Evolutionary conservation across 2,113 vertebrate species (phyloP).

Genomic region (Genyomyrus donnyi): DNA sequence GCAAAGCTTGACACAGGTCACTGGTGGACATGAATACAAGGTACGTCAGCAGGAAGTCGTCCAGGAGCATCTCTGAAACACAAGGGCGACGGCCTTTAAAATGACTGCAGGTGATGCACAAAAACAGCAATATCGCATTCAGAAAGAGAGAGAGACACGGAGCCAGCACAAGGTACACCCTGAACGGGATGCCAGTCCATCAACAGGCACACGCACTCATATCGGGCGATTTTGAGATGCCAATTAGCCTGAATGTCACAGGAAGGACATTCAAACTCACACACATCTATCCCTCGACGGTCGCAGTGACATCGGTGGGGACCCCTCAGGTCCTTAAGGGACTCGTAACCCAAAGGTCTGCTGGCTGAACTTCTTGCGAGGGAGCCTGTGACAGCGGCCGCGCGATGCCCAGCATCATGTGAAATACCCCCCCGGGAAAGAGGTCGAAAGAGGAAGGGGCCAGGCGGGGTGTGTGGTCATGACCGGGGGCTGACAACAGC

Average conservation of each 20-base stretch:
- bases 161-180: not conserved
- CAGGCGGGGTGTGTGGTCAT: not conserved
- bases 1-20: conserved; percentile 89
- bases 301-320: not conserved
- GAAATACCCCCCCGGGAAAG: not conserved
- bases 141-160: not conserved
- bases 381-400: not conserved
- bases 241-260: not conserved
- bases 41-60: conserved; percentile 94
- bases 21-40: conserved; percentile 93
- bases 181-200: not conserved
- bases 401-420: not conserved
- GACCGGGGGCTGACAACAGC: not conserved
- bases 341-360: not conserved
- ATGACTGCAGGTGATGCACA: not conserved
- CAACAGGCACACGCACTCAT: not conserved
- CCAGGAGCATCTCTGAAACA: conserved; percentile 80
- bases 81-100: conserved; percentile 23
- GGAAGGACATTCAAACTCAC: not conserved
- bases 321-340: not conserved
- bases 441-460: not conserved
- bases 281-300: not conserved
- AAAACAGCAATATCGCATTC: not conserved
- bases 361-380: not conserved
- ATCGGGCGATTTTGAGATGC: not conserved